Evolutionary conservation across 2,797 vertebrate species (phyloP).

Genomic region (Odontamblyopus rebecca): DNA sequence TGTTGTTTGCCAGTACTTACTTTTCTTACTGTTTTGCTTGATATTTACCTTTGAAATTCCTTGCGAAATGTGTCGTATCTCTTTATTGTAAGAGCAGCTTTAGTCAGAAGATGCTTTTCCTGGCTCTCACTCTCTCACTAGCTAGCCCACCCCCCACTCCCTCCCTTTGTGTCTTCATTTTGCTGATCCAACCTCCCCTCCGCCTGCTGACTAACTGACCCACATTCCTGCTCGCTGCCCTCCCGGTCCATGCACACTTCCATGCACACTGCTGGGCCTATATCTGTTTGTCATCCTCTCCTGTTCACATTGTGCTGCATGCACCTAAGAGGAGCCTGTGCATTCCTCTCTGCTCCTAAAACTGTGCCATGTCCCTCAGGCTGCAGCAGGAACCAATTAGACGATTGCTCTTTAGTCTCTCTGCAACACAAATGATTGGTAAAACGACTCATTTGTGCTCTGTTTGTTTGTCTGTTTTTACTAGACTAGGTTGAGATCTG

Average conservation of each 20-base stretch:
- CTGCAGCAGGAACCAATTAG: conserved; percentile 55
- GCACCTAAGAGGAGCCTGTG: conserved; percentile 16
- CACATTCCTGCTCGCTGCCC: conserved; percentile 66
- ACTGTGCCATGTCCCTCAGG: conserved; percentile 40
- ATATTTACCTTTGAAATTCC: background rate
- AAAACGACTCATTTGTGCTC: conserved; percentile 49
- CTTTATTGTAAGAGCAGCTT: background rate
- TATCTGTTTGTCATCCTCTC: conserved; percentile 37
- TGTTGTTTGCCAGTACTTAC: background rate
- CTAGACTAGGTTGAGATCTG: conserved; percentile 21
- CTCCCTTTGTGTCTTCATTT: conserved; percentile 59
- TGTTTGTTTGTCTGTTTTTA: conserved; percentile 29
- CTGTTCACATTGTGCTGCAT: conserved; percentile 15
- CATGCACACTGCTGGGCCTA: conserved; percentile 22
- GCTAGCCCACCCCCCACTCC: conserved; percentile 41
- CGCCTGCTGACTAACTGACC: conserved; percentile 77
- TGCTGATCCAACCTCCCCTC: conserved; percentile 72
- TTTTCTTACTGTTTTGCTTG: background rate
- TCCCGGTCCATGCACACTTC: conserved; percentile 13
- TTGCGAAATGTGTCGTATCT: background rate
- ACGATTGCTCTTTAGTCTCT: conserved; percentile 48
- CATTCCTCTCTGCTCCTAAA: conserved; percentile 28
- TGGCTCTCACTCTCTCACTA: conserved; percentile 33
- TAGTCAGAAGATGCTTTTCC: conserved; percentile 52
- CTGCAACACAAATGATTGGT: conserved; percentile 45